Evolutionary conservation across 2,113 vertebrate genomes (phyloP).

Genomic region (Oncorhynchus nerka): DNA sequence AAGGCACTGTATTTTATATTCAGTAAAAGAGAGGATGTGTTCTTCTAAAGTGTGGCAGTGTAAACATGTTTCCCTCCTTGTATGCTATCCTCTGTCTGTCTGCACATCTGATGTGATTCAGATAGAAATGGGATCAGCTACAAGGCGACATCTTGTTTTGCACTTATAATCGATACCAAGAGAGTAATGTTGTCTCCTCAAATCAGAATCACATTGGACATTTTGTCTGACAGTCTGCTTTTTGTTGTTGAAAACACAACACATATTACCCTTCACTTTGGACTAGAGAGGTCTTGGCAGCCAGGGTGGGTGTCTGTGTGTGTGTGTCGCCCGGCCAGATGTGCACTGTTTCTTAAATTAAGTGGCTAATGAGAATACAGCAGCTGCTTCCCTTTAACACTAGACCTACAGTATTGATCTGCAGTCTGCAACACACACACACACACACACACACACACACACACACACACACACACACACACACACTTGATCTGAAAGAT

Average conservation of each 20-base stretch:
- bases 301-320: not conserved
- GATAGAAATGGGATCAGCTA: constrained; percentile 1
- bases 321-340: constrained; percentile 6
- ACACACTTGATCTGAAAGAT: not conserved
- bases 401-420: constrained; percentile 12
- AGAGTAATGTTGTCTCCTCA: constrained; percentile 19
- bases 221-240: constrained; percentile 7
- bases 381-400: constrained; percentile 27
- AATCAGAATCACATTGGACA: constrained; percentile 28
- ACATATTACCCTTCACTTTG: constrained; percentile 37
- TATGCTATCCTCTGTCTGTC: not conserved
- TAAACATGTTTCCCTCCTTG: not conserved
- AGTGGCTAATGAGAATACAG: not conserved
- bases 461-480: not conserved
- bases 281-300: not conserved
- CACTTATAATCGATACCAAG: constrained; percentile 33
- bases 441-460: not conserved
- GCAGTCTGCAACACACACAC: not conserved
- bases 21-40: not conserved
- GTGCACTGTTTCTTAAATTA: constrained; percentile 15
- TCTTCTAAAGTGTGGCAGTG: not conserved
- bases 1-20: not conserved
- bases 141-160: constrained; percentile 40
- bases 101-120: constrained; percentile 28
- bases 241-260: constrained; percentile 18